Evolutionary conservation across 53 echinoderm and acorn worm genomes (phyloP).

Genomic region (Astropecten irregularis): DNA sequence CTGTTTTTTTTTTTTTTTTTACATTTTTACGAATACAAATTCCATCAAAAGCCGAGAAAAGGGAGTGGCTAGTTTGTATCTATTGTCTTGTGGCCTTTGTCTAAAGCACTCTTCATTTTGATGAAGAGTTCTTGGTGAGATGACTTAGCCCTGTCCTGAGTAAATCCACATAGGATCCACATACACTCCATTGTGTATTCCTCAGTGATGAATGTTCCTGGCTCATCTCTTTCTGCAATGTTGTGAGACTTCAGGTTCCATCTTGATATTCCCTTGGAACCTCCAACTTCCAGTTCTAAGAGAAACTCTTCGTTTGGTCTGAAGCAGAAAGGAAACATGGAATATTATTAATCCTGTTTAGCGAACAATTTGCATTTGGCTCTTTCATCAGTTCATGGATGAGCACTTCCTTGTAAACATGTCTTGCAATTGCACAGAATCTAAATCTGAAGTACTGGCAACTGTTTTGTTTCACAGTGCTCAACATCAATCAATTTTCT

Average conservation of each 20-base stretch:
- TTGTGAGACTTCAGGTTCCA: conserved; percentile 21
- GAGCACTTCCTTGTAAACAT: too few relatives aligned
- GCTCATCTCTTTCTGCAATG: background rate
- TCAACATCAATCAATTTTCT: too few relatives aligned
- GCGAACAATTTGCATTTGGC: too few relatives aligned
- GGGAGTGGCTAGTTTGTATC: too few relatives aligned
- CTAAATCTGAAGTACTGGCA: too few relatives aligned
- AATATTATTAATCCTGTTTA: too few relatives aligned
- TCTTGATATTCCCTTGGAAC: background rate
- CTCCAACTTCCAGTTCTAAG: background rate
- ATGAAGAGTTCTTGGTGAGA: conserved; percentile 38
- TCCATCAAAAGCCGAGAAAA: too few relatives aligned
- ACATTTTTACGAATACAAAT: too few relatives aligned
- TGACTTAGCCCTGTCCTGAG: background rate
- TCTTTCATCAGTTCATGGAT: too few relatives aligned
- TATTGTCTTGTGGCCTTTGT: background rate
- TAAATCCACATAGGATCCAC: conserved; percentile 23
- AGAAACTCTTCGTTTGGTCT: conserved; percentile 42
- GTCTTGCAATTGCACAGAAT: too few relatives aligned
- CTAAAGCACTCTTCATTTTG: conserved; percentile 22
- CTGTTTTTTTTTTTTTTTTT: too few relatives aligned
- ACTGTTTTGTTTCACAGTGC: too few relatives aligned
- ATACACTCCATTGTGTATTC: conserved; percentile 22
- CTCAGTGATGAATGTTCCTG: conserved; percentile 9
- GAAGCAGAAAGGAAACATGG: background rate